Evolutionary conservation across 2,797 vertebrate genomes (phyloP).

Genomic region (Jordanella pulchra): DNA sequence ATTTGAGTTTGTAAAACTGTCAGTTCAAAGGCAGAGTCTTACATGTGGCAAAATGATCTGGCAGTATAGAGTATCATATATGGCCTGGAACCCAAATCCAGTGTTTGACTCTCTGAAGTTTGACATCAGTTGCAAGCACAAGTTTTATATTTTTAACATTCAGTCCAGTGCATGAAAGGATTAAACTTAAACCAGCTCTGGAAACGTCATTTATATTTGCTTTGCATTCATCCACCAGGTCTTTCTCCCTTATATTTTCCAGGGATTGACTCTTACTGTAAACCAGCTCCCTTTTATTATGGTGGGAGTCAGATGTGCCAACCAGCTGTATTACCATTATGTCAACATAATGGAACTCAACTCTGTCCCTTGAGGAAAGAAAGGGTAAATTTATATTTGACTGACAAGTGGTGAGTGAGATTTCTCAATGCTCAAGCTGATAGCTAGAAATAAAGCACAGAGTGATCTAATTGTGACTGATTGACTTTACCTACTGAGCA

Average conservation of each 20-base stretch:
- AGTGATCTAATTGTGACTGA: slow-evolving; percentile 45
- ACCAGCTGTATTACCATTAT: slow-evolving; percentile 48
- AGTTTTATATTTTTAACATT: slow-evolving; percentile 18
- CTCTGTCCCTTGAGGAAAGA: slow-evolving; percentile 32
- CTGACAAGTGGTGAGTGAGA: slow-evolving; percentile 59
- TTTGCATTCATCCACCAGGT: background rate
- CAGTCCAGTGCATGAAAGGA: slow-evolving; percentile 12
- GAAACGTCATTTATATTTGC: background rate
- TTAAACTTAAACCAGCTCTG: background rate
- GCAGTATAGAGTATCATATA: slow-evolving; percentile 24
- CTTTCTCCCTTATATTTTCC: slow-evolving; percentile 10
- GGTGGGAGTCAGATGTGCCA: slow-evolving; percentile 52
- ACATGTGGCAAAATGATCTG: slow-evolving; percentile 34
- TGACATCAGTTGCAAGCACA: slow-evolving; percentile 21
- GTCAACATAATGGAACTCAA: slow-evolving; percentile 58
- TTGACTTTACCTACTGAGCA: slow-evolving; percentile 66
- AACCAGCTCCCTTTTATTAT: background rate
- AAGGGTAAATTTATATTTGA: slow-evolving; percentile 47
- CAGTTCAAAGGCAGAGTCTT: slow-evolving; percentile 38
- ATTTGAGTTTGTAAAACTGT: slow-evolving; percentile 39
- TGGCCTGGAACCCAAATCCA: slow-evolving; percentile 11
- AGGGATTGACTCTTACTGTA: slow-evolving; percentile 7
- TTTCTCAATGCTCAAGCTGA: slow-evolving; percentile 32
- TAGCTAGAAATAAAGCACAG: slow-evolving; percentile 13
- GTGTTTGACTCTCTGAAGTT: slow-evolving; percentile 27